Evolutionary conservation across 2,888 invertebrate species (phyloP), one percentile per base, ranked within the genome.

Genomic region (Eilema caniola): DNA sequence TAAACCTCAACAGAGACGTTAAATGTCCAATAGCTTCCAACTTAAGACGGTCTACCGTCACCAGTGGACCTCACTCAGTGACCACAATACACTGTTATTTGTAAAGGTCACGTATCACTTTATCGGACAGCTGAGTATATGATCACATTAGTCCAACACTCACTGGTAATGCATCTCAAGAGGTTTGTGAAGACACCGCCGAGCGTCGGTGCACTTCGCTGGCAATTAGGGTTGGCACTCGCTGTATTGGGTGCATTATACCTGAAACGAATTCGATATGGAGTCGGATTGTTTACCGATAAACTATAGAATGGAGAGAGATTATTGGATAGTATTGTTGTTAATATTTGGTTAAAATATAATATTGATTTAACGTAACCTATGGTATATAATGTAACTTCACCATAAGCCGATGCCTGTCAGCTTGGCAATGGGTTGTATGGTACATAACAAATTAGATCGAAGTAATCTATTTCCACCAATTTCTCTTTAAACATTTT

Each of bases 141-240:
- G 81, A 82, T 80, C 80, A 72, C 78, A 86, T 88, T 88, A 89
- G 56, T 64, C 47, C 67, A 80, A 81, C 89, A 83, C 86, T 88
- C 79, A 76, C 73, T 4, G 67, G 77, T 89, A 88, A 88, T 89
- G 88, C 88, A 88, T 69, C 75, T 70, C 69, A 62, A 69, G 78
- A 72, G 77, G 79, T 75, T 83, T 85, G 71, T 74, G 47, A 78
- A 75, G 73, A 75, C 70, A 68, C 47, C n/a, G 20, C 24, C 33
- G 28, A n/a, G 5, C 28, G 28, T 28, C 28, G 25, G 33, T 31
- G 33, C 47, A 53, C 37, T 31, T 75, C 70, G 20, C 57, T 70
- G 74, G 73, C 67, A 7, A 12, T 62, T 61, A 75, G 70, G 64
- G 71, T 63, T 53, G 61, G 24, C 56, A 37, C 59, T 16, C 3